These are phyloP conservation scores for Budorcas taxicolor DNA, from an alignment of 2,113 vertebrate species.

Conservation along the genomic window DNA sequence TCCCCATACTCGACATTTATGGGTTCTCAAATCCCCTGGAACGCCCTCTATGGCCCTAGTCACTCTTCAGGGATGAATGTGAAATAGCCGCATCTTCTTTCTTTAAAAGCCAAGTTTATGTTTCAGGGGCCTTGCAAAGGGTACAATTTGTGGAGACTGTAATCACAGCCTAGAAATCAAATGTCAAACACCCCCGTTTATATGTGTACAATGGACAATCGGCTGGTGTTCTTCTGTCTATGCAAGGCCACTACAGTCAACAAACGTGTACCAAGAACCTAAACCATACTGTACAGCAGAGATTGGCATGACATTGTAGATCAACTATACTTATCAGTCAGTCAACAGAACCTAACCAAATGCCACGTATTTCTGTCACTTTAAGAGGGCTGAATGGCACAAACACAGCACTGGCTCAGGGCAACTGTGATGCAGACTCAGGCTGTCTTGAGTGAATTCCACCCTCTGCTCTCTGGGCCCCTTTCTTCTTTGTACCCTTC, in stretches of 20 bases:
- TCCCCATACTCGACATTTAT: background rate
- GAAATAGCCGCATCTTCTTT: background rate
- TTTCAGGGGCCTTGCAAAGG: background rate
- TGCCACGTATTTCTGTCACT: background rate
- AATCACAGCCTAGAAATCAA: slow-evolving; percentile 10
- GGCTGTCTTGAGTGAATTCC: background rate
- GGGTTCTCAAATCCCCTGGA: background rate
- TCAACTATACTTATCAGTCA: background rate
- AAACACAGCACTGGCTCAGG: background rate
- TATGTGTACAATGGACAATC: background rate
- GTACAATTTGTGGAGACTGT: background rate
- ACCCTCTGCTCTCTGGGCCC: background rate
- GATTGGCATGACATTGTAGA: background rate
- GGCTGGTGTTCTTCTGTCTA: background rate
- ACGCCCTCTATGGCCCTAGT: background rate
- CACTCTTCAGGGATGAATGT: background rate
- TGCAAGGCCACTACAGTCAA: background rate
- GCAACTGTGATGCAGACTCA: background rate
- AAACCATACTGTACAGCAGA: background rate
- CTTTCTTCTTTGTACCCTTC: background rate
- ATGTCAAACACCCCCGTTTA: background rate
- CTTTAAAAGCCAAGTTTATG: background rate
- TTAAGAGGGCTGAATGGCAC: background rate
- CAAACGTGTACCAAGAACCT: background rate
- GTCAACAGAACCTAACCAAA: background rate